A percentile compares a stretch with the other conserved stretches of the same genome.
Evolutionary conservation across 2,797 vertebrate species (phyloP).

Genomic region (Anomalospiza imberbis): DNA sequence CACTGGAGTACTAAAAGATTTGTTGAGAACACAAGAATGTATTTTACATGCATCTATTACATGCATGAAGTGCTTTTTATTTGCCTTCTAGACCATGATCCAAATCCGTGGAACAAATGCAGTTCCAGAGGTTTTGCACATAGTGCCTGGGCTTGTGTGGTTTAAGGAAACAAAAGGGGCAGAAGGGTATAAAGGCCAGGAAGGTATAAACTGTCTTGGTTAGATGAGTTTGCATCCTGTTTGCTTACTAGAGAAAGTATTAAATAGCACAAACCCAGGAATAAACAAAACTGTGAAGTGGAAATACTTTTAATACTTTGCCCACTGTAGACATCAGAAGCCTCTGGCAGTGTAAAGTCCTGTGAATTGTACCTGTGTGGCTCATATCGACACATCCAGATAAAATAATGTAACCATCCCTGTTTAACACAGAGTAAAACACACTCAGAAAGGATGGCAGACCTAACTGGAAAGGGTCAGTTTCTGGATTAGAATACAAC

Average conservation of each 20-base stretch:
- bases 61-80: background rate
- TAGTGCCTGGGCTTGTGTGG: background rate
- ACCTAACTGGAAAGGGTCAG: background rate
- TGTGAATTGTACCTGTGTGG: background rate
- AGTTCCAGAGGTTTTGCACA: background rate
- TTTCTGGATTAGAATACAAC: background rate
- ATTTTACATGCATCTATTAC: background rate
- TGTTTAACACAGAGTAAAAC: background rate
- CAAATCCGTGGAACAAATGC: background rate
- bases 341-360: background rate
- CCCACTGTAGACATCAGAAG: background rate
- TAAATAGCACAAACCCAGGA: background rate
- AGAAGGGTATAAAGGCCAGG: background rate
- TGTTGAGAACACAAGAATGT: background rate
- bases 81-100: background rate
- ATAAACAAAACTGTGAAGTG: background rate
- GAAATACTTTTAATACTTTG: background rate
- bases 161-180: background rate
- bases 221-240: background rate
- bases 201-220: background rate
- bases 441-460: background rate
- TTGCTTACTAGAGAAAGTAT: background rate
- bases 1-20: background rate
- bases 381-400: accelerated
- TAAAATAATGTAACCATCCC: background rate